These are phyloP conservation scores for Numenius arquata DNA, from an alignment of 2,113 vertebrate species.

Conservation along the genomic window DNA sequence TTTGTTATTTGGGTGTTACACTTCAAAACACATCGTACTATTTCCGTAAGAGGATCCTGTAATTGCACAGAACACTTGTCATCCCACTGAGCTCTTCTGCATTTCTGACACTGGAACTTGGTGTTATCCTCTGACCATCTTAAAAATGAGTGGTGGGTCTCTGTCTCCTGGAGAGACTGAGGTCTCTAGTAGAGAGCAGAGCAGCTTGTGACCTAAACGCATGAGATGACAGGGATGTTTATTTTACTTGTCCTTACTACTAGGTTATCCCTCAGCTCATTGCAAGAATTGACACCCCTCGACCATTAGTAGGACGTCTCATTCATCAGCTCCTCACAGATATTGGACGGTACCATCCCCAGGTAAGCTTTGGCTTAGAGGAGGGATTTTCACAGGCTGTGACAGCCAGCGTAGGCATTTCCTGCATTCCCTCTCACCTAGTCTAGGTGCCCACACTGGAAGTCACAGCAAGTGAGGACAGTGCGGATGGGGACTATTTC, in stretches of 20 bases:
- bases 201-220: neutral
- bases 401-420: neutral
- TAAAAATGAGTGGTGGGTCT: neutral
- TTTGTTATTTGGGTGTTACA: neutral
- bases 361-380: conserved; percentile 70
- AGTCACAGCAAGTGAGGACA: neutral
- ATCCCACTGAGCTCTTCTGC: neutral
- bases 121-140: neutral
- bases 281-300: conserved; percentile 94
- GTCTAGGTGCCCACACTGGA: neutral
- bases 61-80: neutral
- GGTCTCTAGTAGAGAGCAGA: neutral
- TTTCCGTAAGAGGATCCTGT: neutral
- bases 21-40: neutral
- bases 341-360: conserved; percentile 95
- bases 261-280: conserved; percentile 99
- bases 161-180: neutral
- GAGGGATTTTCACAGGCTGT: neutral
- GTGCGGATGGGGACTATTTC: neutral
- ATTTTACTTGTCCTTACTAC: neutral
- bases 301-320: conserved; percentile 91
- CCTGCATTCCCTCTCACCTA: neutral
- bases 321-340: conserved; percentile 98
- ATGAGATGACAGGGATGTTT: neutral
- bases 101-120: neutral